phyloP scores from a whole-genome alignment of 1,140 invertebrate genomes.

The Drosophila mayri region DNA sequence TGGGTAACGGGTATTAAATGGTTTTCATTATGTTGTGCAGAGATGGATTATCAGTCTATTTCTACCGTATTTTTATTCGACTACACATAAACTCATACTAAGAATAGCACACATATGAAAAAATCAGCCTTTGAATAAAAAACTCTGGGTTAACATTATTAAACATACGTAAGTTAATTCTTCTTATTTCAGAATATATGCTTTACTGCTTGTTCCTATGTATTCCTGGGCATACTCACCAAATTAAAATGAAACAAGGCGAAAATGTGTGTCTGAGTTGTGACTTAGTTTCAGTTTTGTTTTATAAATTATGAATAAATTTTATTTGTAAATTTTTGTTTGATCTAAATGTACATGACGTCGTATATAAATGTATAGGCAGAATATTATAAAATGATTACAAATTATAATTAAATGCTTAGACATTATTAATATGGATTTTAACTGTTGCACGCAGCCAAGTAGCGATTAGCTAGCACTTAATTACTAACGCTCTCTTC shows the following conservation, averaged over 20 bases:
- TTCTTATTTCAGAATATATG: constrained; percentile 7
- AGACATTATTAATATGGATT: constrained; percentile 71
- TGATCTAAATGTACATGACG: constrained; percentile 77
- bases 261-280: not conserved
- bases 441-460: constrained; percentile 55
- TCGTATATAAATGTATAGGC: constrained; percentile 51
- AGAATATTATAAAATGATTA: constrained; percentile 73
- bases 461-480: constrained; percentile 58
- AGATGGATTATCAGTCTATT: not conserved
- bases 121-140: constrained; percentile 68
- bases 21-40: not conserved
- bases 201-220: not conserved
- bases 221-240: constrained; percentile 52
- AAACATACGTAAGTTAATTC: constrained; percentile 6
- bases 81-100: constrained; percentile 46
- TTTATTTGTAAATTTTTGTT: constrained; percentile 67
- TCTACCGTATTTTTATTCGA: not conserved
- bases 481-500: constrained; percentile 32
- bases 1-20: not conserved
- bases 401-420: constrained; percentile 76
- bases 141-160: constrained; percentile 32
- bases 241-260: constrained; percentile 17
- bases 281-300: constrained; percentile 18
- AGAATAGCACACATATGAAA: constrained; percentile 43
- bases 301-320: constrained; percentile 74